Percentiles rank a stretch among this genome's conserved stretches.
These are phyloP conservation scores for Chelonoidis abingdonii DNA, from an alignment of 2,113 vertebrate species.

Conservation along the genomic window DNA sequence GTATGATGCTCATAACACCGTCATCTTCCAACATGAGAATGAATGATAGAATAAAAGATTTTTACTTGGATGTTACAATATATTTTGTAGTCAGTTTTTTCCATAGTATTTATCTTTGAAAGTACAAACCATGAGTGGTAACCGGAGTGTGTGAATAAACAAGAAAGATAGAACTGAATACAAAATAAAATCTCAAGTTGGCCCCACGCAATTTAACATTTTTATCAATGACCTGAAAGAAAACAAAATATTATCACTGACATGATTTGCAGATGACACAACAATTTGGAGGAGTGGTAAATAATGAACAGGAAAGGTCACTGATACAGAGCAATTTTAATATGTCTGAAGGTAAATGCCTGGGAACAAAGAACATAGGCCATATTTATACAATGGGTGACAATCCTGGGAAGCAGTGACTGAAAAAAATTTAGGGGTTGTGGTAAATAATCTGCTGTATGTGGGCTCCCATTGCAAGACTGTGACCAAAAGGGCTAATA, in stretches of 20 bases:
- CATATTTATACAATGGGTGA: neutral
- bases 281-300: neutral
- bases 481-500: neutral
- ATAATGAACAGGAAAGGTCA: neutral
- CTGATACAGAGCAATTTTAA: neutral
- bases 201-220: neutral
- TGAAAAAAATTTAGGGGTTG: neutral
- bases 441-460: neutral
- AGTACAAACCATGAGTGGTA: neutral
- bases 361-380: neutral
- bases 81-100: neutral
- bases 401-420: neutral
- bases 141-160: neutral
- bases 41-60: neutral
- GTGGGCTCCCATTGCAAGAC: neutral
- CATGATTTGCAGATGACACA: neutral
- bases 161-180: conserved; percentile 23
- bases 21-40: neutral
- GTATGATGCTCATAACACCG: neutral
- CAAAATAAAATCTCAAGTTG: conserved; percentile 36
- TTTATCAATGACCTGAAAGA: neutral
- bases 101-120: neutral
- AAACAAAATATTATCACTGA: neutral
- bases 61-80: neutral
- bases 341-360: neutral